Base-by-base conservation (phyloP, 2,888 invertebrate species). In the Tenthredo notha region DNA sequence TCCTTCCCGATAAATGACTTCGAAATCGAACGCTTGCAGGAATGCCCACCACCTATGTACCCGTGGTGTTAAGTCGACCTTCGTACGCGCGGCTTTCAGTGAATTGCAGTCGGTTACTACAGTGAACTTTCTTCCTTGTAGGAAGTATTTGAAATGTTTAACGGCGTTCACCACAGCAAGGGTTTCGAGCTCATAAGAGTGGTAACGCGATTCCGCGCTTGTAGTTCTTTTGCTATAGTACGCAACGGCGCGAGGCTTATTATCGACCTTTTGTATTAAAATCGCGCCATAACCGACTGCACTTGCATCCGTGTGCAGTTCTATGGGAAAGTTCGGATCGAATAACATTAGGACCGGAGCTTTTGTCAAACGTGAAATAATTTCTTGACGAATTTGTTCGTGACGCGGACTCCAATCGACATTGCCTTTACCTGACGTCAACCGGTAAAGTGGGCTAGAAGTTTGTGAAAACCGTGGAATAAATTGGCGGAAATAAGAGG, bases 41-140 rank as follows among this genome's bases (percentile, higher is more conserved):
- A 86, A 87, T 0, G 89, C 87, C 89, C 89, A 90, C 89, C 90
- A 90, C 0, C 90, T 85, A 65, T 89, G 88, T 0, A 90, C 88
- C 12, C 89, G 86, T 7, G 89, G 89, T 2, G 87, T 88, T 7
- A 91, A 67, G n/a, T 91, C 88, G 1, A 54, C 87, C 84, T 90
- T 90, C 0, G 83, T 85, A 43, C 87, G 87, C 1, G 89, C 88
- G 0, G 87, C 85, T 72, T 87, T 88, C n/a, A 90, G 84, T 9
- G 87, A 88, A 70, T 89, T 87, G 78, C 89, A 90, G 83, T 92
- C 92, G 7, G 91, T 92, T 2, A 90, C 33, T 75, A 90, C 86
- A 7, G 84, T 86, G 74, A 91, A 90, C 5, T 65, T 77, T n/a
- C 85, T 82, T 7, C 88, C 88, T n/a, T 88, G 87, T 0, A 90